These are phyloP conservation scores for Geothlypis trichas DNA, from an alignment of 2,113 vertebrate species.

Conservation along the genomic window DNA sequence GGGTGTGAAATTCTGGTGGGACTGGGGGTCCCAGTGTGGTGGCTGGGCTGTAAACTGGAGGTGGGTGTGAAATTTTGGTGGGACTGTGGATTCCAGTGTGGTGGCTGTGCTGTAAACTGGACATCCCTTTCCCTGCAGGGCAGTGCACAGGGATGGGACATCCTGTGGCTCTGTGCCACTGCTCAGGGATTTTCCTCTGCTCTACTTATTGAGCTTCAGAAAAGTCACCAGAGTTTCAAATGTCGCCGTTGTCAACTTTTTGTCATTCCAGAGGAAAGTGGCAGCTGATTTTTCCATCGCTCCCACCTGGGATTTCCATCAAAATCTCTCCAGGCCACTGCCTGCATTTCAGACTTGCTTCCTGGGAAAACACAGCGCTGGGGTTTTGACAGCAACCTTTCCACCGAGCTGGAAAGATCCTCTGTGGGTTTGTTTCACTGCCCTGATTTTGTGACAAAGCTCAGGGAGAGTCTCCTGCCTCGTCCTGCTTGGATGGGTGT, in stretches of 20 bases:
- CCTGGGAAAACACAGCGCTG: neutral
- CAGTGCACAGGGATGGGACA: neutral
- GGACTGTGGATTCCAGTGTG: neutral
- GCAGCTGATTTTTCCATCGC: neutral
- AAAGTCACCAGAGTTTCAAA: neutral
- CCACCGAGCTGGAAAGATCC: fast-evolving
- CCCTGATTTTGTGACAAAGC: neutral
- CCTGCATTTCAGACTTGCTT: neutral
- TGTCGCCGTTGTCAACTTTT: fast-evolving
- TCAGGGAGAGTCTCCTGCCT: neutral
- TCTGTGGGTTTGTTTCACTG: neutral
- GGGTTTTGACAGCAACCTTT: neutral
- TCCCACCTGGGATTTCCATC: neutral
- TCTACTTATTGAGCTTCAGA: neutral
- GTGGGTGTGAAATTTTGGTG: neutral
- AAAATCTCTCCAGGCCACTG: neutral
- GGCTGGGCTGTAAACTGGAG: neutral
- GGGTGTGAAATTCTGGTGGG: neutral
- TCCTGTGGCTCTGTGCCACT: fast-evolving
- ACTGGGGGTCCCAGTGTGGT: neutral
- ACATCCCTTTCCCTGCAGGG: neutral
- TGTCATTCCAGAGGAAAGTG: neutral
- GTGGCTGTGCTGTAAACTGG: neutral
- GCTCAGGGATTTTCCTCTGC: neutral
- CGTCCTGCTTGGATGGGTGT: neutral